Evolutionary conservation across 1,140 invertebrate species (phyloP), one percentile per base, ranked within the genome.

Genomic region (Eulimnadia texana): DNA sequence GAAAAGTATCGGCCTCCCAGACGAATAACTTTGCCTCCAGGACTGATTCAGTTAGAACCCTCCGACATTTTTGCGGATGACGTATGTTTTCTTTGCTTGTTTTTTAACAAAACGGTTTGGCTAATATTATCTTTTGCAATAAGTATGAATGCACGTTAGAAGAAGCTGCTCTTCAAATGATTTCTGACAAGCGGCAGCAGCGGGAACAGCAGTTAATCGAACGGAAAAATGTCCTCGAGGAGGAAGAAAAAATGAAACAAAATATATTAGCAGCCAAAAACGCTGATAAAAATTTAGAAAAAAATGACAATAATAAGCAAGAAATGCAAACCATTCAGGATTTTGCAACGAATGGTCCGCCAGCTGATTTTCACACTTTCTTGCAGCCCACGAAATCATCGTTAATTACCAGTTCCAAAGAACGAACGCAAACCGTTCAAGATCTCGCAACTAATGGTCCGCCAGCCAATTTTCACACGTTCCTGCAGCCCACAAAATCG

Each of bases 1-100:
- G 86, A 90, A 73, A 84, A 82, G 64, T 90, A 87, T 67, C 86
- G 87, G 72, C 82, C 85, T 61, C 86, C 86, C 19, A 79, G 80
- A 60, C 79, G 79, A 72, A 81, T 88, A 54, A 78, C 81, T 64
- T 70, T 88, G 65, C 82, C 84, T 50, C 79, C 82, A 63, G 79
- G 78, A 64, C 80, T 83, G 65, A 75, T 77, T 28, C 81, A 84
- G 68, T 78, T 78, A 68, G 68, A 82, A 49, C 71, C 71, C 0
- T 68, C 72, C 20, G 63, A 68, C 23, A 24, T 69, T 19, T 58
- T 67, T 22, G 51, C 33, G 11, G 65, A 69, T 23, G 50, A 66
- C 24, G 65, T 66, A 50, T 29, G 58, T 16, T 24, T 51, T 19
- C 3, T 20, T 13, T 52, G 2, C 27, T 25, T 10, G 20, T 28